Base-by-base conservation (phyloP, 2,888 invertebrate genomes). In the Suillia variegata region DNA sequence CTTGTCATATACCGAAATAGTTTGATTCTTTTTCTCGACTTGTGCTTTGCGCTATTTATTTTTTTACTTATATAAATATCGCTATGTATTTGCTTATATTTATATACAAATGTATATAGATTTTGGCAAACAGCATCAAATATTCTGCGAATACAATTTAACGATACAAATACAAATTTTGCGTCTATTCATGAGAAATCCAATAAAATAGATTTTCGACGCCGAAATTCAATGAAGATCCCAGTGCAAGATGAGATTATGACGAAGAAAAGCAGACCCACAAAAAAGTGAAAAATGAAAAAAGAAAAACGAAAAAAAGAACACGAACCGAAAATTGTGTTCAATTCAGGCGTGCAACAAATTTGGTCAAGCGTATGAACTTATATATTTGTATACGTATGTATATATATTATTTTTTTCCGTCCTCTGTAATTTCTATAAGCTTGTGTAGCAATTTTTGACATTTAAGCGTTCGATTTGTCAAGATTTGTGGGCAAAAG, bases 171-270 rank as follows among this genome's bases (percentile, higher is more conserved):
- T n/a, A n/a, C n/a, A n/a, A n/a, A n/a, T n/a, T 45, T 45, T 45
- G 17, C 45, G 45, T 18, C 13, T 45, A 45, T 45, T 45, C 45
- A 45, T 45, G 18, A 45, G n/a, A 45, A 45, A 56, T 50, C 56
- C 56, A 56, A 56, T 56, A 56, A 56, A 50, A 56, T 50, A 38
- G 42, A 56, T 56, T 56, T 34, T 33, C 38, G 22, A 42, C 50
- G 56, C 56, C 38, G 42, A 33, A 49, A 56, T 56, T 56, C 56
- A 56, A 56, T 56, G n/a, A n/a, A n/a, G n/a, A n/a, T n/a, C n/a
- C n/a, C n/a, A n/a, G n/a, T n/a, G 49, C 31, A 24, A 26, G 18
- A n/a, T n/a, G 22, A 21, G 24, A 42, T 24, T 42, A 42, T 20
- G 8, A 24, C 8, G 15, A 15, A 17, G 26, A 50, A 50, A 13